phyloP scores from a whole-genome alignment of 2,888 invertebrate species.

The Ephialtes manifestator region DNA sequence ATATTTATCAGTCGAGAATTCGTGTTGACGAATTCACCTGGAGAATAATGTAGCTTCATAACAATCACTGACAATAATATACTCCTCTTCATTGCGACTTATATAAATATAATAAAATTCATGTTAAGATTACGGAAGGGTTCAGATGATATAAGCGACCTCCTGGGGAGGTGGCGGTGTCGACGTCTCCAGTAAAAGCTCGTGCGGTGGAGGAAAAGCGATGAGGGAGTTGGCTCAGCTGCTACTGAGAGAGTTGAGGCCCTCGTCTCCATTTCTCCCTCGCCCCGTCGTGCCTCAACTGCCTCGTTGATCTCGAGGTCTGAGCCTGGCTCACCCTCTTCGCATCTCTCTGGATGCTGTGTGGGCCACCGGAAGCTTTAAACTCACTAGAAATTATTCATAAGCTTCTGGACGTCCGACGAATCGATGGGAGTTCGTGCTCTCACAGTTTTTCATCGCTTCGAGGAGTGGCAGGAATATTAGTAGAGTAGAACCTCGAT shows the following conservation, averaged over 20 bases:
- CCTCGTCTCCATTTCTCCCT: constrained; percentile 42
- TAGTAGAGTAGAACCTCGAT: background rate
- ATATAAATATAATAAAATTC: constrained; percentile 51
- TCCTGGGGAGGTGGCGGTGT: constrained; percentile 29
- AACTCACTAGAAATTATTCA: constrained; percentile 66
- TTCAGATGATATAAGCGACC: constrained; percentile 21
- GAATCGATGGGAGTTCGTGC: constrained; percentile 59
- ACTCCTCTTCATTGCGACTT: constrained; percentile 28
- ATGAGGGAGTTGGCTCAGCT: constrained; percentile 58
- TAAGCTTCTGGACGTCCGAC: constrained; percentile 57
- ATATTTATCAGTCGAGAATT: background rate
- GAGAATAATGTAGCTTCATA: constrained; percentile 4
- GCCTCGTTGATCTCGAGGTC: constrained; percentile 35
- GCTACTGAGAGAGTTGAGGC: constrained; percentile 45
- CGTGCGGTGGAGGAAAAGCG: constrained; percentile 46
- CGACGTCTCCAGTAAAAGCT: constrained; percentile 51
- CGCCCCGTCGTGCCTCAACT: constrained; percentile 31
- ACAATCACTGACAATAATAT: constrained; percentile 15
- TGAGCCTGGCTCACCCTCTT: background rate
- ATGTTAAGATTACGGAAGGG: constrained; percentile 37
- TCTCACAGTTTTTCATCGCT: constrained; percentile 29
- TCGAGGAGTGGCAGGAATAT: background rate
- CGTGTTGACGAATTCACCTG: background rate
- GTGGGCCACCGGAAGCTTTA: constrained; percentile 59
- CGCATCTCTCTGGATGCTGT: constrained; percentile 35